phyloP scores from a whole-genome alignment of 2,797 vertebrate species.

The Scolopax rusticola region DNA sequence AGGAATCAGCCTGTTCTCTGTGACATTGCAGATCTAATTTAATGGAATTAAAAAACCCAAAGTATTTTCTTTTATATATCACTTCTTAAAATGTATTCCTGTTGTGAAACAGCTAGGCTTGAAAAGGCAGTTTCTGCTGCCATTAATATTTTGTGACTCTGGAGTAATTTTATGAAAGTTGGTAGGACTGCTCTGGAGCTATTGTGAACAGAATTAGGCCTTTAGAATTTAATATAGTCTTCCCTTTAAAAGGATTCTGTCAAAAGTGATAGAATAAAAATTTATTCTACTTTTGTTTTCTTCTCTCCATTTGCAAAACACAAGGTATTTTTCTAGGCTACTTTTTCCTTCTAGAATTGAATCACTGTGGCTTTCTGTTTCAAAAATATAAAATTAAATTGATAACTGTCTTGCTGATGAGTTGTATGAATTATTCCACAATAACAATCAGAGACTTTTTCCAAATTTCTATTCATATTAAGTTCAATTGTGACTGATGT shows the following conservation, averaged over 20 bases:
- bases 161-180: not conserved
- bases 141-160: not conserved
- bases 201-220: not conserved
- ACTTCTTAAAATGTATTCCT: not conserved
- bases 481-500: not conserved
- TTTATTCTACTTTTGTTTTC: not conserved
- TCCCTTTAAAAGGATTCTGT: conserved; percentile 13
- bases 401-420: not conserved
- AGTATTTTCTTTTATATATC: not conserved
- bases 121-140: not conserved
- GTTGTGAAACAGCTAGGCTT: not conserved
- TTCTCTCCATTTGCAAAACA: not conserved
- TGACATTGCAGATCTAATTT: conserved; percentile 3
- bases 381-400: not conserved
- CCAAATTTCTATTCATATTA: not conserved
- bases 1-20: conserved; percentile 4
- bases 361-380: conserved; percentile 1
- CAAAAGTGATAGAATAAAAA: conserved; percentile 30
- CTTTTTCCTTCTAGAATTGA: conserved; percentile 3
- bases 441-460: not conserved
- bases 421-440: not conserved
- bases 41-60: not conserved
- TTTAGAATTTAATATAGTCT: conserved; percentile 25
- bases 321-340: not conserved
- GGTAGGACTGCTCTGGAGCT: not conserved